Base-by-base conservation (phyloP, 1,140 invertebrate genomes). In the Drosophila santomea region DNA sequence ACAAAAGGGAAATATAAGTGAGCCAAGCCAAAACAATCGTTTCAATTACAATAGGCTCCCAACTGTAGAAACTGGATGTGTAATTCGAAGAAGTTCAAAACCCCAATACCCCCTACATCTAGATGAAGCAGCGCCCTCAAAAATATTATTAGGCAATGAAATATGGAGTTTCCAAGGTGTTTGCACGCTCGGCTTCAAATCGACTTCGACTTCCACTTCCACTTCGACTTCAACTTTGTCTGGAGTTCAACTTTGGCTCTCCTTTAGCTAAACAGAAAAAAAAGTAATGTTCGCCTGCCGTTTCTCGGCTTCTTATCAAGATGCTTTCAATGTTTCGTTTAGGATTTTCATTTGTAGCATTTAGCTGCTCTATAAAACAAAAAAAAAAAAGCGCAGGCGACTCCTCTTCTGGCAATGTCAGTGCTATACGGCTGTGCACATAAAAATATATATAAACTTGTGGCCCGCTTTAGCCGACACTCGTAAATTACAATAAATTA, bases 401-500 rank as follows among this genome's bases (percentile, higher is more conserved):
- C 78, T 74, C 64, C 72, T 88, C 66, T 86, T 78, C 74, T 71
- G 68, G 64, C 82, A 78, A 86, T 81, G 78, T 78, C 74, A 77
- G 75, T 71, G 76, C 68, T 64, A 60, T 43, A 63, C 50, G 55
- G 45, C 51, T 55, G 14, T 23, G 25, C 23, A 54, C 28, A 45
- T 47, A 39, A 25, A 54, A 28, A 67, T 35, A 56, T 48, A 43
- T 36, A 56, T 55, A 25, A 20, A 20, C 17, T 8, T 69, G 10
- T 77, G 78, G 79, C 78, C 77, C 78, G 56, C 48, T 62, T 89
- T 68, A 61, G 84, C 84, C 84, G 80, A 83, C 76, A 89, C 80
- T 89, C 84, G 84, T 89, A 89, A 89, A 89, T 89, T 89, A 89
- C 85, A 89, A 89, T 89, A 89, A 89, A 89, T 89, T 89, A 89